Evolutionary conservation across 2,888 invertebrate genomes (phyloP), one percentile per base, ranked within the genome.

Genomic region (Petrolisthes manimaculis): DNA sequence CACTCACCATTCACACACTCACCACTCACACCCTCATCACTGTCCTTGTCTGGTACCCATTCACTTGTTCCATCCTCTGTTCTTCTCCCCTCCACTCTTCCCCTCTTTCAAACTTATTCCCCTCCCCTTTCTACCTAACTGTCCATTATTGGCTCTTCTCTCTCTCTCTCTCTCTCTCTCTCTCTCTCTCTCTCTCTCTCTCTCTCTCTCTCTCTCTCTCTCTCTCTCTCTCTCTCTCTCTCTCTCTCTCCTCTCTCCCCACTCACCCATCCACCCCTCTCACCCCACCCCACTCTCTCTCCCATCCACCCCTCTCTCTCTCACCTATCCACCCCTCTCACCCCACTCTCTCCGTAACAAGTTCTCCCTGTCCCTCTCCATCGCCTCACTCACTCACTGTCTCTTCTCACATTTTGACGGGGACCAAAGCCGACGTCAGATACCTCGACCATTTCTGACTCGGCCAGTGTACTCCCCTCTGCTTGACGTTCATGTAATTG

Each of bases 351-450:
- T n/a, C n/a, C n/a, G n/a, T n/a, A n/a, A n/a, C n/a, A n/a, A n/a
- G n/a, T n/a, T 24, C 21, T 75, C 75, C 75, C 75, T 24, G n/a
- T 75, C 75, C 75, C 75, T 24, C 75, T 75, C 79, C 53, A 18
- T 21, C 37, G 21, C 79, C n/a, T 78, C 54, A 37, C 54, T 51
- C 54, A 9, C 51, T 37, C 53, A 5, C 54, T 54, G 12, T 51
- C 79, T 37, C 8, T 9, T 78, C 53, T 61, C 61, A 8, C 61
- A 14, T 14, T 14, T 61, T 14, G 61, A 61, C 61, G 9, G 14
- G 14, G 14, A 61, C 61, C 61, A n/a, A 21, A n/a, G 8, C 37
- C 14, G 9, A 9, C 75, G 9, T n/a, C n/a, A 21, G 14, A n/a
- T 24, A 21, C n/a, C 75, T 75, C 75, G 9, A 21, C 75, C 75